These are phyloP conservation scores for Monochamus alternatus DNA, from an alignment of 2,888 invertebrate genomes.

Conservation along the genomic window DNA sequence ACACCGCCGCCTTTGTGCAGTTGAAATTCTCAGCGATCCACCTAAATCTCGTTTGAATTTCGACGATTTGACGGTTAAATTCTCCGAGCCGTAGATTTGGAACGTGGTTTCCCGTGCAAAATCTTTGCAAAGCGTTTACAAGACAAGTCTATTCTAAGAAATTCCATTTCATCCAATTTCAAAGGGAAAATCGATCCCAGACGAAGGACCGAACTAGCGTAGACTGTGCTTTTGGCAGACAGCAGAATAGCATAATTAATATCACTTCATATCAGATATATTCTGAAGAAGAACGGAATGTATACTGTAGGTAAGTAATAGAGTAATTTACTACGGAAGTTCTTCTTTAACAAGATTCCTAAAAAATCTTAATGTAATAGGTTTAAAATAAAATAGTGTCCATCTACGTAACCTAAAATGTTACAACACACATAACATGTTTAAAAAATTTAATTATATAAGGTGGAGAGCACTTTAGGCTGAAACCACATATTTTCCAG, in stretches of 20 bases:
- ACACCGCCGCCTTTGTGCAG: not conserved
- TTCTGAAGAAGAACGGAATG: not conserved
- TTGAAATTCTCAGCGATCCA: slow-evolving; percentile 15
- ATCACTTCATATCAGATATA: not conserved
- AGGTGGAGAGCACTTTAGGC: no score
- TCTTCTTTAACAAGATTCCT: no score
- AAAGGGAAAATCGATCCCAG: slow-evolving; percentile 18
- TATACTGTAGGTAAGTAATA: no score
- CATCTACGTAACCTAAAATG: no score
- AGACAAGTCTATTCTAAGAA: slow-evolving; percentile 14
- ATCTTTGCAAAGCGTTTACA: slow-evolving; percentile 20
- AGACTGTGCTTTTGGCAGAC: not conserved
- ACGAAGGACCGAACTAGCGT: not conserved
- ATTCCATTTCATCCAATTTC: not conserved
- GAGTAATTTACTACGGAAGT: no score
- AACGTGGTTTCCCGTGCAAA: slow-evolving; percentile 20
- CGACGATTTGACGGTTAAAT: slow-evolving; percentile 21
- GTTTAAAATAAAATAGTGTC: no score
- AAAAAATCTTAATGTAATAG: no score
- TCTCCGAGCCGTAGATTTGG: slow-evolving; percentile 26
- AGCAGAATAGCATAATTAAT: not conserved
- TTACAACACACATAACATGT: no score
- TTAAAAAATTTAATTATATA: no score
- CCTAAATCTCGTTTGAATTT: slow-evolving; percentile 23
- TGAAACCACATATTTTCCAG: no score